Percentiles rank a stretch among this genome's conserved stretches.
phyloP scores from a whole-genome alignment of 2,113 vertebrate genomes.

The Dipodomys merriami region DNA sequence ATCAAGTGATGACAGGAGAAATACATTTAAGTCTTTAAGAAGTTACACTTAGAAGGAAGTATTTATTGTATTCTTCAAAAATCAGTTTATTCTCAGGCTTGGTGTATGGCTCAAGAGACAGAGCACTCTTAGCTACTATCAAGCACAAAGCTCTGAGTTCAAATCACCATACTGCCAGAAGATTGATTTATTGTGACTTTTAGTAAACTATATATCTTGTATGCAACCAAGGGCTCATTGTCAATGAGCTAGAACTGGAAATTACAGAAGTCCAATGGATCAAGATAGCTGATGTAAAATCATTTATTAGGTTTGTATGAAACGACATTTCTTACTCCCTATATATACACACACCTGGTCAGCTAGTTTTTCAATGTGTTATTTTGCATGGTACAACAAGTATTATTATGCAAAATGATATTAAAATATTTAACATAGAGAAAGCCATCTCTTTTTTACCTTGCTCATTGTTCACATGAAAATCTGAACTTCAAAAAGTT shows the following conservation, averaged over 20 bases:
- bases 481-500: not conserved
- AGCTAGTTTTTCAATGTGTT: not conserved
- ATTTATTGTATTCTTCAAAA: not conserved
- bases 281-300: not conserved
- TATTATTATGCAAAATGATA: not conserved
- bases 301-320: not conserved
- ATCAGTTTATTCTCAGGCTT: not conserved
- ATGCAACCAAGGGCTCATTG: not conserved
- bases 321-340: not conserved
- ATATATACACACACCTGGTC: not conserved
- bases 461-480: not conserved
- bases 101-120: too few relatives aligned
- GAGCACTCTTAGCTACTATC: too few relatives aligned
- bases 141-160: too few relatives aligned
- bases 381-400: not conserved
- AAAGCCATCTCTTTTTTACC: not conserved
- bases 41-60: not conserved
- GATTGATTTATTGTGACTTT: not conserved
- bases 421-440: not conserved
- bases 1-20: not conserved
- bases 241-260: conserved; percentile 2
- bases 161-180: too few relatives aligned
- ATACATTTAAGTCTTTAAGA: not conserved
- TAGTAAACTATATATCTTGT: not conserved
- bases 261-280: not conserved